Conservation (phyloP, 92 coral and sea anemone species). For the Scolanthus callimorphus region DNA sequence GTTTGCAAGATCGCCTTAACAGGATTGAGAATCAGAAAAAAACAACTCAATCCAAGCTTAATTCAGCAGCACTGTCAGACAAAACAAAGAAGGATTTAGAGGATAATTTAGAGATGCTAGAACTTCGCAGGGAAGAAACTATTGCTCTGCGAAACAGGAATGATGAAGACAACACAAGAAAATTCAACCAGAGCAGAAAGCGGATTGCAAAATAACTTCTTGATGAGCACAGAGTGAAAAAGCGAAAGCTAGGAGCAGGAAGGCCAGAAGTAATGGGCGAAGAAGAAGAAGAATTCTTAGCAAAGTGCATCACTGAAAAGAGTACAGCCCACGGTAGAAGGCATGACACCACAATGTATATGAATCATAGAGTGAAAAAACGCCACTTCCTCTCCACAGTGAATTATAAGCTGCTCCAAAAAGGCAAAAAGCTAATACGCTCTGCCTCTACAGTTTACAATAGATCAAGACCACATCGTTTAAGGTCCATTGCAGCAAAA, state of each 20-base stretch:
- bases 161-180: constrained; percentile 30
- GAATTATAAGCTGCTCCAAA: constrained; percentile 24
- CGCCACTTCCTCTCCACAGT: constrained; percentile 43
- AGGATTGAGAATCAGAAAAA: no score
- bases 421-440: constrained; percentile 48
- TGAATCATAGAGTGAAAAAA: constrained; percentile 57
- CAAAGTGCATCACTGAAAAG: constrained; percentile 20
- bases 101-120: constrained; percentile 35
- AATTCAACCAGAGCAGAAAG: constrained; percentile 21
- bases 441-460: constrained; percentile 53
- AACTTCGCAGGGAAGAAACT: constrained; percentile 30
- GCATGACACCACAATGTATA: constrained; percentile 50
- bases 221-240: constrained; percentile 48
- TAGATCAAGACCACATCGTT: constrained; percentile 43
- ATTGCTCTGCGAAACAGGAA: constrained; percentile 37
- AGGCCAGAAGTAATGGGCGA: constrained; percentile 16
- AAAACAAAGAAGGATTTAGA: constrained; percentile 38
- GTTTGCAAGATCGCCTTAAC: no score
- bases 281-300: constrained; percentile 33
- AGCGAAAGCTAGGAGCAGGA: constrained; percentile 42
- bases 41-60: no score
- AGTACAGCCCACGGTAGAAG: constrained; percentile 44
- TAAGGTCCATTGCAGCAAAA: constrained; percentile 43
- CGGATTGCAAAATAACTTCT: constrained; percentile 39
- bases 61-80: constrained; percentile 45